Evolutionary conservation across 2,113 vertebrate species (phyloP).

Genomic region (Passer domesticus): DNA sequence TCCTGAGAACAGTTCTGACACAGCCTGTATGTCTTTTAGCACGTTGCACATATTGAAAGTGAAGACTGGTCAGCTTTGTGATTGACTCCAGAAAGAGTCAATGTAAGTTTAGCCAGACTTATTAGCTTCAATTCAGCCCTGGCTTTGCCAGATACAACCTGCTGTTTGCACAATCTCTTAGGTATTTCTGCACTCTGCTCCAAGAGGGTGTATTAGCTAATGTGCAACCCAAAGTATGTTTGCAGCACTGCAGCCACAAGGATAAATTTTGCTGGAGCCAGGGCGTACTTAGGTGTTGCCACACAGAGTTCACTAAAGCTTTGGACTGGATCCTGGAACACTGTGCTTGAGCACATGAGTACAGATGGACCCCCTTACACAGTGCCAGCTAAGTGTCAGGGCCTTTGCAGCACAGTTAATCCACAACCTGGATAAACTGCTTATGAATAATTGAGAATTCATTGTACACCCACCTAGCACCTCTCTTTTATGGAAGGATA

Average conservation of each 20-base stretch:
- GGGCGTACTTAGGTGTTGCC: neutral
- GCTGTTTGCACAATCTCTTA: conserved; percentile 30
- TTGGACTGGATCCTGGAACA: conserved; percentile 30
- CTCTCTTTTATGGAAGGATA: conserved; percentile 24
- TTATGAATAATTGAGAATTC: neutral
- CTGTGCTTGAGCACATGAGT: neutral
- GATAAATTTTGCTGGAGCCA: neutral
- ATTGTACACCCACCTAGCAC: conserved; percentile 12
- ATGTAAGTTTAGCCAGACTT: conserved; percentile 28
- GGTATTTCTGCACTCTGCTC: conserved; percentile 52
- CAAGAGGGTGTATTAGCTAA: conserved; percentile 39
- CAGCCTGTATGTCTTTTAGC: neutral
- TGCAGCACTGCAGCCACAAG: conserved; percentile 27
- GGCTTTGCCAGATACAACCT: conserved; percentile 40
- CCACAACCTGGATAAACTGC: conserved; percentile 3
- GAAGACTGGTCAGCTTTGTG: conserved; percentile 21
- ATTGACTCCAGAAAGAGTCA: conserved; percentile 51
- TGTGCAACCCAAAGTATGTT: conserved; percentile 36
- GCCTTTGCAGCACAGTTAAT: neutral
- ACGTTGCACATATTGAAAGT: neutral
- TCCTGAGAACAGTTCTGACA: neutral
- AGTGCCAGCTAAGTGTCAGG: conserved; percentile 41
- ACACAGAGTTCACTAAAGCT: conserved; percentile 5
- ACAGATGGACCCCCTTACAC: neutral
- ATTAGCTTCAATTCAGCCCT: neutral